Base-by-base conservation (phyloP, 2,797 vertebrate species). In the Argya squamiceps region DNA sequence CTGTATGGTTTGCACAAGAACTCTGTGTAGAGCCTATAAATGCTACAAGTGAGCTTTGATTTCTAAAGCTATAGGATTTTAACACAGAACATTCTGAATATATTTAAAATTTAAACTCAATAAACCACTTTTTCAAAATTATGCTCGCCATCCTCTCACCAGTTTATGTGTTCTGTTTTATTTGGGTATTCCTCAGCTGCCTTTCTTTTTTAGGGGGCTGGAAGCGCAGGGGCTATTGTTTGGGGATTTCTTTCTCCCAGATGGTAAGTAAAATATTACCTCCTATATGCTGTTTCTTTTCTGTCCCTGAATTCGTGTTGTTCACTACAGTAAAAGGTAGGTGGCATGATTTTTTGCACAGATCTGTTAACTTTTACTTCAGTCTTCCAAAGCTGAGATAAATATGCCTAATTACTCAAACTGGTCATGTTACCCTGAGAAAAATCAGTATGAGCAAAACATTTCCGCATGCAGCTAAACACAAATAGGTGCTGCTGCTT, bases 261-360 rank as follows among this genome's bases (percentile, higher is more conserved):
- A 76, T 78, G 79, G 82, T 96, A 91, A 92, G 89, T 76, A 91
- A 82, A 92, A 53, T 55, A 56, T n/a, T 58, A 17, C 52, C 75
- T 92, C 50, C 32, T 14, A 12, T 52, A 37, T 9, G 5, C 30
- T 83, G 14, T 70, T 95, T 60, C 76, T 78, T 24, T 81, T 76
- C 43, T 67, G 63, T 34, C 23, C 59, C 73, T 76, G 37, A 92
- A 74, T 76, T 90, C 8, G 24, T 78, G 75, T 47, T 3, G 1
- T 77, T 93, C 60, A 17, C 74, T 67, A 23, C 21, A 82, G 59
- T 21, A 76, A 92, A 90, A 93, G 64, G 56, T 79, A 90, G 74
- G 52, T 82, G 85, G 78, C 78, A 92, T 8, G 47, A 46, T 70
- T 73, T 56, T 63, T 49, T 73, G 55, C 29, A 27, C 23, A 70